Base-by-base conservation (phyloP, 92 coral and sea anemone genomes). In the Diadumene lineata region DNA sequence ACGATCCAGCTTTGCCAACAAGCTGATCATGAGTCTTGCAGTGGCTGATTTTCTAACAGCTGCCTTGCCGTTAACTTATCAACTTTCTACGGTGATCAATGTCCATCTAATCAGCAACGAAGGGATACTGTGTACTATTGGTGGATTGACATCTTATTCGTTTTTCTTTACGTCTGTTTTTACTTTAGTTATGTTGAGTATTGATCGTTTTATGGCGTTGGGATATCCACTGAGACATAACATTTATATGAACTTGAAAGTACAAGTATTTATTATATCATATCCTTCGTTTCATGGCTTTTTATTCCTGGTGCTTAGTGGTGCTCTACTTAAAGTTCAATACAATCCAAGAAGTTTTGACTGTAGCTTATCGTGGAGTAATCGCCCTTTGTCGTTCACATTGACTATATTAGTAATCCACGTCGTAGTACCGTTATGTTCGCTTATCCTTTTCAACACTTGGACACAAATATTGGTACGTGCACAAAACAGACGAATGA, bases 161-260 rank as follows among this genome's bases (percentile, higher is more conserved):
- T 81, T 81, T 68, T 86, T 81, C 50, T 66, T 86, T 15, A 84
- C 77, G 10, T 81, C 86, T 16, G 77, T 77, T 32, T 72, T 66
- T 48, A 75, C 83, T 8, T 27, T 86, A 56, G 68, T 86, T 7
- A 77, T 82, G 74, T 43, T 86, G 74, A 74, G 90, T 57, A 66
- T 86, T 26, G 90, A 86, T 48, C 77, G 90, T 24, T 86, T 75
- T 28, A 24, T 80, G 27, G 90, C 90, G n/a, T 68, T 86, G 9
- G 83, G 83, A 13, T 27, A 29, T 29, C 86, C 90, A 24, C 75
- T 86, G 23, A 46, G 66, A 1, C 66, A 86, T 66, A 63, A 29
- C 28, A 23, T 19, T 4, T 64, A 46, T n/a, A 66, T 86, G 24
- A 86, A 73, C 2, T 26, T 50, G 32, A 63, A 58, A 48, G 70